Base-by-base conservation (phyloP, 2,797 vertebrate species). In the Odontamblyopus lacepedii region DNA sequence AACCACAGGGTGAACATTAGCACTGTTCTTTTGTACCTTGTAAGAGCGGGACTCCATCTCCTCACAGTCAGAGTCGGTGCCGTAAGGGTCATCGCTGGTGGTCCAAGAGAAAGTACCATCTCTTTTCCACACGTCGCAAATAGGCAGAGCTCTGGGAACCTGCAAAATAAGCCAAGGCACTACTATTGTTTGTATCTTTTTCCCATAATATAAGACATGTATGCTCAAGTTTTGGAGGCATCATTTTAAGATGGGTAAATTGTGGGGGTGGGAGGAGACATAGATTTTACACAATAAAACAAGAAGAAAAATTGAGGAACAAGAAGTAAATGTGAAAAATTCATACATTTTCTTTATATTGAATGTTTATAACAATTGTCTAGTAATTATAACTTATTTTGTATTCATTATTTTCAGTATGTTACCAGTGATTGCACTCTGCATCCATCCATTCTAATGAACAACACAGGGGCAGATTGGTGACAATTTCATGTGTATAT, bases 61-160 rank as follows among this genome's bases (percentile, higher is more conserved):
- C 7, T 93, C 94, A 2, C 90, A 90, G 19, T 97, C 96, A 0
- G 94, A 94, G 83, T 96, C 95, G 0, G 94, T 96, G 76, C 93
- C 86, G 1, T 89, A 91, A 11, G 92, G 91, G 59, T 96, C 94
- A 1, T 95, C 95, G 16, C 84, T 70, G 0, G 83, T 63, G n/a
- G 80, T 87, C 95, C 95, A 95, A 13, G 78, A 79, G 61, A 90
- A 80, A 8, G 73, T 16, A 18, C 80, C 85, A 12, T 78, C 82
- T 64, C 26, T 85, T 6, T 88, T 94, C 87, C 90, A 89, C 27
- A 87, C 87, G 63, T 98, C 95, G 61, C 95, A 96, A 26, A 85
- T 74, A 27, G 88, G 82, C 41, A 74, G 32, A 0, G 88, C 87
- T 27, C 72, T 84, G 16, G 82, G 79, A 69, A 87, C 74, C 93